Evolutionary conservation across 2,888 invertebrate genomes (phyloP), one percentile per base, ranked within the genome.

Genomic region (Tetanocera ferruginea): DNA sequence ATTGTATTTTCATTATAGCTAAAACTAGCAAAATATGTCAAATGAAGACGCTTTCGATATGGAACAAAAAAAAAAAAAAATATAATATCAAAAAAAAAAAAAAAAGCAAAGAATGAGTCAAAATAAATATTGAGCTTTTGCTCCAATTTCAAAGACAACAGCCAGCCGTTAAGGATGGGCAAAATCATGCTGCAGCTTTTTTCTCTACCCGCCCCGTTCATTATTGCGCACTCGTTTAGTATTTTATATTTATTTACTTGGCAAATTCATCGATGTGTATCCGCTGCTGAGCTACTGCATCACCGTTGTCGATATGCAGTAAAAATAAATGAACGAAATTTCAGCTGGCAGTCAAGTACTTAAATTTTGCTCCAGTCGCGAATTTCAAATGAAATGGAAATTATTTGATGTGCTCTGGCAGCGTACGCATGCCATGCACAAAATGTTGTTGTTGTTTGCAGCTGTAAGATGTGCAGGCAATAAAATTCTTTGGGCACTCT

Each of bases 181-280:
- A 34, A 3, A 28, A 55, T 3, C 55, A 55, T 17, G 43, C 6
- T 43, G 43, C 14, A 43, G 37, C n/a, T n/a, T n/a, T 37, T 8
- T 8, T 1, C 43, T 43, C 43, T 43, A 1, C 43, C 43, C 43
- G n/a, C 34, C n/a, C 31, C 52, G n/a, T 11, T 14, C 6, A 5
- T n/a, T 34, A 17, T 23, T 25, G 34, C n/a, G n/a, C n/a, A n/a
- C 19, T 55, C 34, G 9, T 19, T 55, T 8, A 19, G 31, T 31
- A 11, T 66, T 64, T 37, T 0, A 17, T 34, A 55, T 75, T 66
- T 72, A 31, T 67, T 77, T 77, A 74, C 73, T 77, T 55, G 57
- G 57, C 17, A 60, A 55, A 67, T 77, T 74, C 73, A 77, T 77
- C 57, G 74, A 64, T 67, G 77, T 64, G 57, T 71, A 69, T 69